Evolutionary conservation across 2,888 invertebrate genomes (phyloP), one percentile per base, ranked within the genome.

Genomic region (Diadegma fenestrale): DNA sequence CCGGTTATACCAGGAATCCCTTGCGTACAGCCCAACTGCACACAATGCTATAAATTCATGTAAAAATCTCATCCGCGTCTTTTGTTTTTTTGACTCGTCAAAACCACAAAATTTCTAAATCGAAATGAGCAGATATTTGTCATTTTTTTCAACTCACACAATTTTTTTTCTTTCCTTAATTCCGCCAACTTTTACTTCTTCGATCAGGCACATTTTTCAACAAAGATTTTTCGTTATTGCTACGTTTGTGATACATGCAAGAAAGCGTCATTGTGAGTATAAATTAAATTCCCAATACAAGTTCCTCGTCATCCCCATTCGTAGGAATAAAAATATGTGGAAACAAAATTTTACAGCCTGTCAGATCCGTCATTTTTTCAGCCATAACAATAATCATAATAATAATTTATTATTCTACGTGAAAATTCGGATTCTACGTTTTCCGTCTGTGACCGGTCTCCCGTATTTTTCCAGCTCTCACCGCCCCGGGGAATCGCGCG

Each of bases 1-100:
- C 90, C 93, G 3, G 88, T 93, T 0, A 75, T 93, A 12, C 92
- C 94, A 1, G 91, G 91, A 5, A 90, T 93, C 58, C 91, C 93
- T 12, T 94, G 94, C 80, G 89, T 93, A 1, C 93, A 93, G 45
- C 93, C 94, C 0, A 93, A 94, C 85, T 94, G 94, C 81, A 86
- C 92, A 19, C 91, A 94, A 68, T 94, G 94, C 79, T 94, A 92
- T 78, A 94, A 93, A 80, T 92, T 93, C 72, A 80, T 89, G 14
- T 91, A 76, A 48, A 73, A 41, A 4, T 4, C 37, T 37, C 7
- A 7, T 4, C 37, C 37, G 6, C 7, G 37, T 37, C 10, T 10
- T 37, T 37, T 10, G 37, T 37, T 37, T 37, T 37, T 37, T 37
- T 37, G 3, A 37, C 19, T 8, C 5, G 3, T 10, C 22, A 66